Conservation (phyloP, 2,888 invertebrate genomes). For the Chrysotoxum bicinctum region DNA sequence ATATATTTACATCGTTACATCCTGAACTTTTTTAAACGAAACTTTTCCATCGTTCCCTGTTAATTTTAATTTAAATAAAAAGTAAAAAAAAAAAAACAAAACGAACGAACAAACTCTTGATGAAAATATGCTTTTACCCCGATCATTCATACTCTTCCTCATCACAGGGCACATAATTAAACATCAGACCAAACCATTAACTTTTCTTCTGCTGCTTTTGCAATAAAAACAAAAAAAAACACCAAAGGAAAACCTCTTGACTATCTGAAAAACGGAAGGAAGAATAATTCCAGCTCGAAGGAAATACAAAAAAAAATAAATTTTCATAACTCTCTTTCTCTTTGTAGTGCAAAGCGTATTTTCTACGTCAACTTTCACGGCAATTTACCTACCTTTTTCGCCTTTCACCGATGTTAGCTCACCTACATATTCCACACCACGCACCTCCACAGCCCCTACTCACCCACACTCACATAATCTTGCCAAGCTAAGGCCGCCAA, state of each 20-base stretch:
- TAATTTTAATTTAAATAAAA: conserved; percentile 14
- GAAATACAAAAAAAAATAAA: neutral
- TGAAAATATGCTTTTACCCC: neutral
- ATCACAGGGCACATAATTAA: conserved; percentile 21
- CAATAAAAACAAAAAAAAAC: neutral
- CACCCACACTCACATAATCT: neutral
- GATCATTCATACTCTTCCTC: neutral
- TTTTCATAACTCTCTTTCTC: conserved; percentile 7
- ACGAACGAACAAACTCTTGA: neutral
- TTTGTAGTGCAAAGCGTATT: neutral
- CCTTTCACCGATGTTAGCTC: neutral
- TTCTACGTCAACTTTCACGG: conserved; percentile 23
- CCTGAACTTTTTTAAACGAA: neutral
- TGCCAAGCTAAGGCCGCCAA: neutral
- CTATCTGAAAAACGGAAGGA: conserved; percentile 28
- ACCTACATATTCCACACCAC: neutral
- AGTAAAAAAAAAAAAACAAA: neutral
- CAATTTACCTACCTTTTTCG: conserved; percentile 5
- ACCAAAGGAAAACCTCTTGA: neutral
- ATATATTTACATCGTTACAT: neutral
- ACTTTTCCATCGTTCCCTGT: neutral
- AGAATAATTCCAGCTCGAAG: conserved; percentile 8
- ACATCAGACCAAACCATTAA: conserved; percentile 25
- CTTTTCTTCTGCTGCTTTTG: conserved; percentile 8
- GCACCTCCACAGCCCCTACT: neutral